Conservation (phyloP, 2,888 invertebrate genomes). For the Apomyelois bistriatella region DNA sequence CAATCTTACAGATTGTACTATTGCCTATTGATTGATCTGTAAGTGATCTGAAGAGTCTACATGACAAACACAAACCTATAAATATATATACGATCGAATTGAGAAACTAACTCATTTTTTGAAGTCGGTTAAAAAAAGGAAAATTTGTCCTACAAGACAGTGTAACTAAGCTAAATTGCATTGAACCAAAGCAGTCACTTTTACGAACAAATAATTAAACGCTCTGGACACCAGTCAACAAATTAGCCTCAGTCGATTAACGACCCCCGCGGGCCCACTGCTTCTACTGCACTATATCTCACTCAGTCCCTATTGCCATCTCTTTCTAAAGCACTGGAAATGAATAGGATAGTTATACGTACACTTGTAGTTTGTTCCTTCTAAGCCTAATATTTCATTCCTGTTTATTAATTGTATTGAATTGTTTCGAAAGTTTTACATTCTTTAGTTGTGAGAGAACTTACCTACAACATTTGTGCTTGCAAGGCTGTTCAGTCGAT, state of each 20-base stretch:
- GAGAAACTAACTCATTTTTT: too few species aligned
- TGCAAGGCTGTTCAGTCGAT: too few species aligned
- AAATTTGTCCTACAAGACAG: too few species aligned
- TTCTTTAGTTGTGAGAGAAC: too few species aligned
- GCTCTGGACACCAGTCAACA: constrained; percentile 22
- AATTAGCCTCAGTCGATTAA: constrained; percentile 31
- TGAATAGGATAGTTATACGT: constrained; percentile 18
- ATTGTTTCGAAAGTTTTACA: too few species aligned
- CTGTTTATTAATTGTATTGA: background rate
- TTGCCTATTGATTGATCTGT: too few species aligned
- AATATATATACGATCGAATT: too few species aligned
- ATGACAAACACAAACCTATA: too few species aligned
- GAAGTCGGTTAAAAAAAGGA: too few species aligned
- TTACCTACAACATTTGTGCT: too few species aligned
- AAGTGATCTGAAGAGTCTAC: too few species aligned
- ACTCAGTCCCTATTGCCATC: constrained; percentile 22
- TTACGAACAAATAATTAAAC: constrained; percentile 20
- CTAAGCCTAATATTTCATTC: background rate
- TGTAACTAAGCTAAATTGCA: background rate
- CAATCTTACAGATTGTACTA: too few species aligned
- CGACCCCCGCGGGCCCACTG: constrained; percentile 16
- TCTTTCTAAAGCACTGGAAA: constrained; percentile 17
- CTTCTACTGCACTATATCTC: constrained; percentile 17
- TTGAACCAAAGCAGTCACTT: constrained; percentile 8
- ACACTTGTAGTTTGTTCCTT: background rate